Conservation (phyloP, 2,797 vertebrate species). For the Lacerta bilineata region DNA sequence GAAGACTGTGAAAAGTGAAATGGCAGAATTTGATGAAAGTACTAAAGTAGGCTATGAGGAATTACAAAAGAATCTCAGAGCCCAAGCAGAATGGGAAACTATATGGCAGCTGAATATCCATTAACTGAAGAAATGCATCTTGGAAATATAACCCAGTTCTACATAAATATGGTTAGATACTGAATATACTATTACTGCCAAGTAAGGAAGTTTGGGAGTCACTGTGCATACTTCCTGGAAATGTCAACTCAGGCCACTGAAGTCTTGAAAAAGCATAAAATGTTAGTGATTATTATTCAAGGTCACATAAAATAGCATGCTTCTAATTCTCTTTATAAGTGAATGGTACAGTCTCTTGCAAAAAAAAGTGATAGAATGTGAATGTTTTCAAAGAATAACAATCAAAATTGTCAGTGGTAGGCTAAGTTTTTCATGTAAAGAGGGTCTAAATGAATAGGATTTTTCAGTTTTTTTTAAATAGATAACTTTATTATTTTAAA, state of each 20-base stretch:
- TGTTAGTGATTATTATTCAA: conserved; percentile 12
- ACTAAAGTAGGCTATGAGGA: background rate
- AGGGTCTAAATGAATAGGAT: background rate
- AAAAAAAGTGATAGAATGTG: background rate
- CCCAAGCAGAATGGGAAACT: background rate
- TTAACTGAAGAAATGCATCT: conserved; percentile 15
- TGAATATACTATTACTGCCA: conserved; percentile 24
- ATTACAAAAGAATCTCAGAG: conserved; percentile 2
- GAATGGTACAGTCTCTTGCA: background rate
- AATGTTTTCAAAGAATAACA: background rate
- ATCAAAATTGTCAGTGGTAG: background rate
- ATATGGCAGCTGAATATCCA: background rate
- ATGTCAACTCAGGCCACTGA: conserved; percentile 21
- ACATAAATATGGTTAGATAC: conserved; percentile 16
- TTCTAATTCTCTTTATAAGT: no score
- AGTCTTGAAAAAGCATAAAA: conserved; percentile 32
- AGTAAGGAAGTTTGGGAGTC: conserved; percentile 12
- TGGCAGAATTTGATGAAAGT: conserved; percentile 12
- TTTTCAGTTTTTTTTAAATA: background rate
- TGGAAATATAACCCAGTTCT: background rate
- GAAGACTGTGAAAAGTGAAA: conserved; percentile 13
- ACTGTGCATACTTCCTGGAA: conserved; percentile 9
- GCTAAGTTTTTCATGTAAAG: background rate
- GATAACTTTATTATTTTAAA: no score
- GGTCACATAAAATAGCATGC: background rate